phyloP scores from a whole-genome alignment of 1,140 invertebrate genomes.

The Diachasma alloeum region DNA sequence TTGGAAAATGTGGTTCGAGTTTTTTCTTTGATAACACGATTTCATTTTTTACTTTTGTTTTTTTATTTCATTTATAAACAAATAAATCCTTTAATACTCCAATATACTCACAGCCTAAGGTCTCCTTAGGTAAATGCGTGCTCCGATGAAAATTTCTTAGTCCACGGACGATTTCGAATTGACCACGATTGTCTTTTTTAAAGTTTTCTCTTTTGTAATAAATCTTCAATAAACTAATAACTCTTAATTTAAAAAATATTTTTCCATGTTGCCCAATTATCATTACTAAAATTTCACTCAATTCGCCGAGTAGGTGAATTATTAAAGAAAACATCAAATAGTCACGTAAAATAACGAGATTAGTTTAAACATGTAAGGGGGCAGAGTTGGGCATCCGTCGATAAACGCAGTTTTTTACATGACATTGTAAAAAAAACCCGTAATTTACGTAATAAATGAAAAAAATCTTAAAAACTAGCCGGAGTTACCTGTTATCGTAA shows the following conservation, averaged over 20 bases:
- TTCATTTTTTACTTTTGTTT: conserved; percentile 17
- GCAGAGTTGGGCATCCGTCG: too few relatives aligned
- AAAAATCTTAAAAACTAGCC: too few relatives aligned
- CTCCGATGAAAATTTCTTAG: conserved; percentile 24
- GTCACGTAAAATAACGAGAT: not conserved
- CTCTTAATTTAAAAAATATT: not conserved
- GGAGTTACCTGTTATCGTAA: too few relatives aligned
- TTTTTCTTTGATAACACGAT: conserved; percentile 27
- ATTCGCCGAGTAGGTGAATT: not conserved
- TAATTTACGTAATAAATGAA: too few relatives aligned
- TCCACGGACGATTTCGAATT: not conserved
- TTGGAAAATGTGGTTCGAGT: not conserved
- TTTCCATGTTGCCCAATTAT: not conserved
- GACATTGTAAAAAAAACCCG: too few relatives aligned
- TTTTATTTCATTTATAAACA: conserved; percentile 62
- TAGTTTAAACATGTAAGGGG: not conserved
- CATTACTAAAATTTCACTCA: not conserved
- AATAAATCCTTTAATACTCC: conserved; percentile 61
- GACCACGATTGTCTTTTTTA: not conserved
- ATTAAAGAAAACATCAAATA: not conserved
- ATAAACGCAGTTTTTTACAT: too few relatives aligned
- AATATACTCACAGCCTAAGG: conserved; percentile 64
- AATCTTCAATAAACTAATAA: not conserved
- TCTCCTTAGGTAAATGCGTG: conserved; percentile 62
- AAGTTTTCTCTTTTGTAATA: not conserved